Conservation (phyloP, 2,888 invertebrate species). For the Platycheirus albimanus region DNA sequence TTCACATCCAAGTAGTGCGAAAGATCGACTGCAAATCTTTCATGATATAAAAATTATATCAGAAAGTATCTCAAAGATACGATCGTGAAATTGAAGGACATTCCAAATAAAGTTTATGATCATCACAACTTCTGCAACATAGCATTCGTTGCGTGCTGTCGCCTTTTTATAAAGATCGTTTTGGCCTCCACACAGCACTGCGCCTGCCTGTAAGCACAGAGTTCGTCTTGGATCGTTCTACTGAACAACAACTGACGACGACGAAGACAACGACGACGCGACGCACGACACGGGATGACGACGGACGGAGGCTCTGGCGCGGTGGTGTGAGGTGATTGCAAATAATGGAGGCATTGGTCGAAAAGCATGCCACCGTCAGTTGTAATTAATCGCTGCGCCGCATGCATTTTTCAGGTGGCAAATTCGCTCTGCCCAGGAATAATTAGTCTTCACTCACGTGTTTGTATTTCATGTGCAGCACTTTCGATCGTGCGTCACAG, state of each 20-base stretch:
- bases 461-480: constrained; percentile 48
- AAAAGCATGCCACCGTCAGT: constrained; percentile 73
- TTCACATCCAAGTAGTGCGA: constrained; percentile 14
- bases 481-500: constrained; percentile 45
- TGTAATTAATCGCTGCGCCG: constrained; percentile 71
- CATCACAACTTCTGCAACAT: constrained; percentile 57
- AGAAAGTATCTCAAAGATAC: constrained; percentile 56
- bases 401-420: constrained; percentile 72
- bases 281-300: too few species aligned
- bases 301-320: not conserved
- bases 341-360: constrained; percentile 70
- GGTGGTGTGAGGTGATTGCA: constrained; percentile 38
- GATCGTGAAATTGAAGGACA: constrained; percentile 61
- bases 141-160: constrained; percentile 64
- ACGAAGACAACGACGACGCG: too few species aligned
- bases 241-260: too few species aligned
- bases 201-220: not conserved
- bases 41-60: constrained; percentile 54
- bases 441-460: constrained; percentile 70
- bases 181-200: constrained; percentile 30
- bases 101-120: constrained; percentile 64
- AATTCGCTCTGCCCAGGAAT: constrained; percentile 70
- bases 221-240: constrained; percentile 4
- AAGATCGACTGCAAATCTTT: constrained; percentile 32
- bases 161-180: constrained; percentile 64